These are phyloP conservation scores for Camelus bactrianus DNA, from an alignment of 2,113 vertebrate genomes.

Conservation along the genomic window DNA sequence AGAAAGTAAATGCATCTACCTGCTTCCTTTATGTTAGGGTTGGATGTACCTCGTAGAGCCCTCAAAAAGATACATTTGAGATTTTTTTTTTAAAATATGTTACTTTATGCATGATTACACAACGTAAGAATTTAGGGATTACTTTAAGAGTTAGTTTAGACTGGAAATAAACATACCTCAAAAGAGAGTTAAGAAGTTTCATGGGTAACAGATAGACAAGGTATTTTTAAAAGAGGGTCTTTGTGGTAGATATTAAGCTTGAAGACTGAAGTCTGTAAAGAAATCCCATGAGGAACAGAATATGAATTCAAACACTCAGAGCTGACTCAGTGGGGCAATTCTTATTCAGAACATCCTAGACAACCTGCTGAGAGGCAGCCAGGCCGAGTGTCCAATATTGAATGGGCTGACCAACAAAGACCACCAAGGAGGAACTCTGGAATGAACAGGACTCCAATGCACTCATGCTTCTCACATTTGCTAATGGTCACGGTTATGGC, in stretches of 20 bases:
- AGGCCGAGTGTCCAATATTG: not conserved
- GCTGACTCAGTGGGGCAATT: not conserved
- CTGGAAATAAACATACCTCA: conserved; percentile 29
- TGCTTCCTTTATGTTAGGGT: not conserved
- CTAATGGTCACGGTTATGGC: not conserved
- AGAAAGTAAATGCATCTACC: not conserved
- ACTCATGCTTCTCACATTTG: not conserved
- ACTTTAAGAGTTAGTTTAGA: not conserved
- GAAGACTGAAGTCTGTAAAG: not conserved
- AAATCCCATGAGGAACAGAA: not conserved
- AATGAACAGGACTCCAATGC: not conserved
- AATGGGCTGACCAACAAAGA: not conserved
- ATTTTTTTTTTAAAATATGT: not conserved
- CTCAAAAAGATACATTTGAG: not conserved
- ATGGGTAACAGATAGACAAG: not conserved
- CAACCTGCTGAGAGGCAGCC: not conserved
- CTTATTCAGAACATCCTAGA: not conserved
- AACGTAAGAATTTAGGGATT: not conserved
- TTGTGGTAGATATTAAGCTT: not conserved
- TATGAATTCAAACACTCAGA: not conserved
- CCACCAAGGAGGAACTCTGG: not conserved
- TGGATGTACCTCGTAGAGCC: not conserved
- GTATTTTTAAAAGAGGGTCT: not conserved
- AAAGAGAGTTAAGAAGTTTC: not conserved
- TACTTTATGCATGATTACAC: not conserved